Evolutionary conservation across 2,888 invertebrate species (phyloP).

Genomic region (Cephus sareptanus): DNA sequence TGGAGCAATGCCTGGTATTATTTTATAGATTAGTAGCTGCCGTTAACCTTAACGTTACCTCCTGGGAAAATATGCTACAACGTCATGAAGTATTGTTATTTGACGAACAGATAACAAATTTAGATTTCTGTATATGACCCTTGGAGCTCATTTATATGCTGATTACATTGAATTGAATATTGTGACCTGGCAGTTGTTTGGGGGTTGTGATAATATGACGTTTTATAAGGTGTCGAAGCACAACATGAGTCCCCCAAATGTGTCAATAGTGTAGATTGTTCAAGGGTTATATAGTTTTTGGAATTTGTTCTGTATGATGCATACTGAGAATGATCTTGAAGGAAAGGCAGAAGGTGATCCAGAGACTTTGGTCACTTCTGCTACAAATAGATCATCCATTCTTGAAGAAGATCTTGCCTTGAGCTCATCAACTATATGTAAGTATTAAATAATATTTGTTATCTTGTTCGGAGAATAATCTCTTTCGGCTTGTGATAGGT

Average conservation of each 20-base stretch:
- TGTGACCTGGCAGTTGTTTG: background rate
- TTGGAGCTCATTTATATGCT: background rate
- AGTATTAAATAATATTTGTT: conserved; percentile 5
- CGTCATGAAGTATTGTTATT: background rate
- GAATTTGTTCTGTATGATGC: background rate
- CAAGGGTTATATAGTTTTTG: background rate
- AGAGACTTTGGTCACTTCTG: conserved; percentile 24
- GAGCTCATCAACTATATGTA: conserved; percentile 39
- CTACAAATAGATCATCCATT: conserved; percentile 33
- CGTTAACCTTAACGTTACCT: background rate
- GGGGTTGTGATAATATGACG: background rate
- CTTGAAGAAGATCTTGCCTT: conserved; percentile 40
- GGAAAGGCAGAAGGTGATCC: conserved; percentile 23
- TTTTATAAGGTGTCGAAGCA: background rate
- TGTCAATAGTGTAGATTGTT: background rate
- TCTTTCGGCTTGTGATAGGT: conserved; percentile 26
- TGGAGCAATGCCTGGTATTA: background rate
- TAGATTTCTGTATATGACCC: background rate
- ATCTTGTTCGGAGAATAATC: background rate
- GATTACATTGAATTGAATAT: background rate
- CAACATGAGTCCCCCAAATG: background rate
- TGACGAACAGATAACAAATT: background rate
- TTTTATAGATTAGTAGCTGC: background rate
- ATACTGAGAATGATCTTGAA: conserved; percentile 32
- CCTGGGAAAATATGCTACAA: background rate